phyloP scores from a whole-genome alignment of 35 echinoderm and acorn worm species.

The Patiria miniata region DNA sequence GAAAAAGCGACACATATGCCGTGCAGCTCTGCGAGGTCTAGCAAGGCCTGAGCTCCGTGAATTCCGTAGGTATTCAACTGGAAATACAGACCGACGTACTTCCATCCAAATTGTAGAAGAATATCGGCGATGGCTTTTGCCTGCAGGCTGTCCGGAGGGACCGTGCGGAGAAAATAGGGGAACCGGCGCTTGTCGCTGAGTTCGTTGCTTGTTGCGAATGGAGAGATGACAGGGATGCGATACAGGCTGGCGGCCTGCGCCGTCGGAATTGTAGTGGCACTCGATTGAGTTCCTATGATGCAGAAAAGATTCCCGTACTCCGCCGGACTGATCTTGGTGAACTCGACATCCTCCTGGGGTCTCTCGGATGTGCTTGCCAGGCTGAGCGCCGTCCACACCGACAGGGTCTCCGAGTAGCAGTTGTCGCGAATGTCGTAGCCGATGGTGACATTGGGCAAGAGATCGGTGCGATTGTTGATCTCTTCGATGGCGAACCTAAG shows the following conservation, averaged over 20 bases:
- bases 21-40: not conserved
- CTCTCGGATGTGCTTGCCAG: not conserved
- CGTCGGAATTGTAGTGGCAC: not conserved
- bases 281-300: conserved; percentile 21
- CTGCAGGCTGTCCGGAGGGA: conserved; percentile 37
- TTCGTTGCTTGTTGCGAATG: conserved; percentile 31
- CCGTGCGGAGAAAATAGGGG: conserved; percentile 38
- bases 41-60: conserved; percentile 7
- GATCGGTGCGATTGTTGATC: not conserved
- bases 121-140: conserved; percentile 44
- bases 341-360: not conserved
- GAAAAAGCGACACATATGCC: conserved; percentile 46
- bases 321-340: not conserved
- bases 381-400: conserved; percentile 12
- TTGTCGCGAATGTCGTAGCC: conserved; percentile 33
- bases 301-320: not conserved
- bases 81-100: conserved; percentile 34
- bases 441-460: conserved; percentile 27
- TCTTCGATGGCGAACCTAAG: not conserved
- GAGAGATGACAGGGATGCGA: conserved; percentile 27
- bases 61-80: conserved; percentile 44
- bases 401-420: conserved; percentile 4
- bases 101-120: conserved; percentile 35
- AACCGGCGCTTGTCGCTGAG: conserved; percentile 20
- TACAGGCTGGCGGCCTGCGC: not conserved